Conservation (phyloP, 2,888 invertebrate species). For the Philopedon plagiatum region DNA sequence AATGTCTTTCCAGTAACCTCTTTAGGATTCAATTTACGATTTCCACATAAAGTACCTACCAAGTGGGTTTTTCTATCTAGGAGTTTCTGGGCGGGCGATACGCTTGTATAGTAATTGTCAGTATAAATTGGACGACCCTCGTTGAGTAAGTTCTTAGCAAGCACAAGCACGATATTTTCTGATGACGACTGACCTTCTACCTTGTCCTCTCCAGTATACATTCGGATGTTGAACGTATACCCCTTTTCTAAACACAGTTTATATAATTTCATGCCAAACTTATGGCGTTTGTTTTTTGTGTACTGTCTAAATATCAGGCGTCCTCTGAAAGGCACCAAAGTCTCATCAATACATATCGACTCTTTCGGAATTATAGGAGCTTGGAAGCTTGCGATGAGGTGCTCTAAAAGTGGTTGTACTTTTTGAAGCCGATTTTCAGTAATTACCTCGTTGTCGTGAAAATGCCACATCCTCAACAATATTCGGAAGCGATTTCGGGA, state of each 20-base stretch:
- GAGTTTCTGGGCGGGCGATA: neutral
- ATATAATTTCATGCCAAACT: too few relatives aligned
- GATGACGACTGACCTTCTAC: neutral
- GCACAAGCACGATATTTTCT: constrained; percentile 3
- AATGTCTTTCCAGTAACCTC: too few relatives aligned
- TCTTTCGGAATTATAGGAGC: neutral
- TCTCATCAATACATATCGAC: constrained; percentile 14
- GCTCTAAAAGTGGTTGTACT: constrained; percentile 10
- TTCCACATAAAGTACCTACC: constrained; percentile 5
- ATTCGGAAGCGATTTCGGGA: constrained; percentile 4
- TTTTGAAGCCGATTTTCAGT: too few relatives aligned
- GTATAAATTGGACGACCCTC: too few relatives aligned
- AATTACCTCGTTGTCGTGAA: constrained; percentile 12
- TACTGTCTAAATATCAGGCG: constrained; percentile 13
- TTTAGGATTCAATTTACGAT: too few relatives aligned
- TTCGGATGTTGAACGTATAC: constrained; percentile 18
- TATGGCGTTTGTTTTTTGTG: constrained; percentile 16
- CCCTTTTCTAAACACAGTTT: constrained; percentile 24
- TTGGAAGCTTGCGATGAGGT: constrained; percentile 9
- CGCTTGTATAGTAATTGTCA: too few relatives aligned
- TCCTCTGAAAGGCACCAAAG: constrained; percentile 12
- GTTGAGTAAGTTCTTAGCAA: constrained; percentile 1
- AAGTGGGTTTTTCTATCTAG: too few relatives aligned
- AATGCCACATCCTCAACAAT: constrained; percentile 14
- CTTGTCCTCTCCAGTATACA: constrained; percentile 24